phyloP scores from a whole-genome alignment of 2,888 invertebrate genomes.

The Rhagophthalmus giganteus region DNA sequence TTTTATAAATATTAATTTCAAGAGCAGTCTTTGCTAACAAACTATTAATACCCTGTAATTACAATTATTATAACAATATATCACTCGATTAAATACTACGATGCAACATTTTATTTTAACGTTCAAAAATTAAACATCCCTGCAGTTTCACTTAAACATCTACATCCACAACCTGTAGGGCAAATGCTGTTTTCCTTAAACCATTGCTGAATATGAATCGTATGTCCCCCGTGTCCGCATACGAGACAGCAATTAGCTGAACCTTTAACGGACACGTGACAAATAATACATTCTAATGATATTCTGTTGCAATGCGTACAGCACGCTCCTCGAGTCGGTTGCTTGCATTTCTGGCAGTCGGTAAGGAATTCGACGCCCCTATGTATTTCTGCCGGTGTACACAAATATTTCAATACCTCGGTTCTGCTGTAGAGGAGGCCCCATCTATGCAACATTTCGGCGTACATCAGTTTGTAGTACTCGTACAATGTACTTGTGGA shows the following conservation, averaged over 20 bases:
- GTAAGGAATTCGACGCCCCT: conserved; percentile 71
- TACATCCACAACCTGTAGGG: conserved; percentile 91
- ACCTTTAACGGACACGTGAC: conserved; percentile 83
- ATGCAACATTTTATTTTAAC: too few relatives aligned
- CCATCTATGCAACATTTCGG: conserved; percentile 77
- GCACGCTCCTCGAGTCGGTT: conserved; percentile 67
- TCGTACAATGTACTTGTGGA: conserved; percentile 67
- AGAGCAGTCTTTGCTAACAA: too few relatives aligned
- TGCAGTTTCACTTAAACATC: conserved; percentile 74
- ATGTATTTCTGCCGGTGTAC: conserved; percentile 52
- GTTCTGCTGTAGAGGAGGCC: conserved; percentile 54
- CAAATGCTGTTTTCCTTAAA: conserved; percentile 76
- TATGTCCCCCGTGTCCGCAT: conserved; percentile 94
- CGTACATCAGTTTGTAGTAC: conserved; percentile 83
- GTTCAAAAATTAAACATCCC: conserved; percentile 55
- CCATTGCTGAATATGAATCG: conserved; percentile 83
- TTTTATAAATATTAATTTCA: too few relatives aligned
- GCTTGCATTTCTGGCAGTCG: conserved; percentile 72
- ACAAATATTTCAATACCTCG: conserved; percentile 67
- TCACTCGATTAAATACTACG: too few relatives aligned
- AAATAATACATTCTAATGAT: conserved; percentile 80
- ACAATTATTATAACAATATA: too few relatives aligned
- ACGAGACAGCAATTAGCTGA: conserved; percentile 82
- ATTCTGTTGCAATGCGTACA: conserved; percentile 74
- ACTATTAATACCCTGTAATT: too few relatives aligned